Base-by-base conservation (phyloP, 2,888 invertebrate species). In the Apamea crenata region DNA sequence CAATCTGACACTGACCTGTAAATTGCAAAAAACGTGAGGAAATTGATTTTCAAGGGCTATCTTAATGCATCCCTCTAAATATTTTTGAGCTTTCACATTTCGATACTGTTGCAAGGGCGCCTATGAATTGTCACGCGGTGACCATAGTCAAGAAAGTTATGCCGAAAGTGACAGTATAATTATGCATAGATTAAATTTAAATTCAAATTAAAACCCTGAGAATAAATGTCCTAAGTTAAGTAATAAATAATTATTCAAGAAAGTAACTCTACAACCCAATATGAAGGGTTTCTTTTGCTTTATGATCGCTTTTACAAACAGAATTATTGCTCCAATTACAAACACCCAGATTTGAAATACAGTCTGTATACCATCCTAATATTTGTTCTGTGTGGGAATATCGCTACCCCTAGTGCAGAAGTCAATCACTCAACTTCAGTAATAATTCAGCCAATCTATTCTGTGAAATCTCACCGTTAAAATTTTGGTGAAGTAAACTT, bases 361-460 rank as follows among this genome's bases (percentile, higher is more conserved):
- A 32, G 18, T 40, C 10, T 32, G 2, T 6, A 44, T 56, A 2
- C 18, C 12, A 25, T 18, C 29, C 18, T 18, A 56, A 56, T 56
- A 75, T 75, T 75, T 12, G 2, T 8, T 75, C 5, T 56, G 29
- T 32, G 8, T 53, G 1, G 2, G 8, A 32, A 56, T 29, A 40
- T 18, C 25, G 10, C 10, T 1, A 47, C 21, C 32, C n/a, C 29
- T 29, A 21, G 32, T 4, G 16, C n/a, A 44, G 14, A 75, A 75
- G 25, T 75, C 56, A 75, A 44, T 75, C 74, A 56, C 53, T 74
- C 18, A 40, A 44, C 56, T 44, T 32, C n/a, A n/a, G n/a, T 29
- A 7, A 29, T 56, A 18, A 18, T 72, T 50, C 40, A 3, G 25
- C 5, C 18, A 1, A 59, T 59, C n/a, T 59, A n/a, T 29, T 29